Evolutionary conservation across 2,888 invertebrate genomes (phyloP).

Genomic region (Alcis repandata): DNA sequence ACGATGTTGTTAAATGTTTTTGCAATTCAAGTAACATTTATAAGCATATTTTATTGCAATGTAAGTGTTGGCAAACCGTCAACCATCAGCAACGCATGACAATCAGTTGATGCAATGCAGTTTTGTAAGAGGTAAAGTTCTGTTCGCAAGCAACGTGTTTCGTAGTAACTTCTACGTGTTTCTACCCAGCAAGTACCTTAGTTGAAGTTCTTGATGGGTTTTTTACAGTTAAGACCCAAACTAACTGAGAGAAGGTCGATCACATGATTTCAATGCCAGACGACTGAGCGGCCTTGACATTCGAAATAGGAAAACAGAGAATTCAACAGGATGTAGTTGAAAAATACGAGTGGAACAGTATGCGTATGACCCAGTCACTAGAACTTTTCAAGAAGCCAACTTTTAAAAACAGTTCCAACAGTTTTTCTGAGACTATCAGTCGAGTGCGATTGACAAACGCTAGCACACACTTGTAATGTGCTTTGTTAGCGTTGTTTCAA

Average conservation of each 20-base stretch:
- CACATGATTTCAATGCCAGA: slow-evolving; percentile 10
- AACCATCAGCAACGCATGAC: slow-evolving; percentile 46
- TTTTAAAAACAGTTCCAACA: not conserved
- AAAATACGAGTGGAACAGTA: not conserved
- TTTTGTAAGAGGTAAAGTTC: slow-evolving; percentile 44
- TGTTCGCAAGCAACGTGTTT: slow-evolving; percentile 3
- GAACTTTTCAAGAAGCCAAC: slow-evolving; percentile 3
- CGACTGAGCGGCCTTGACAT: slow-evolving; percentile 15
- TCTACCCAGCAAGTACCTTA: not conserved
- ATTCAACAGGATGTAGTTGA: slow-evolving; percentile 18
- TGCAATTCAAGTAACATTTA: slow-evolving; percentile 10
- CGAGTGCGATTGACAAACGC: slow-evolving; percentile 12
- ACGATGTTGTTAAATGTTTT: not conserved
- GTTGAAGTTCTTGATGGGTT: not conserved
- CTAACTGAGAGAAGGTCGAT: slow-evolving; percentile 7
- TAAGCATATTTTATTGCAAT: slow-evolving; percentile 46
- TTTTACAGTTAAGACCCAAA: slow-evolving; percentile 5
- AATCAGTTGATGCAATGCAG: slow-evolving; percentile 43
- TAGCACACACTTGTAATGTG: slow-evolving; percentile 5
- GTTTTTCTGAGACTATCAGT: slow-evolving; percentile 8
- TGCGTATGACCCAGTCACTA: not conserved
- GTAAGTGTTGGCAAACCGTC: slow-evolving; percentile 41
- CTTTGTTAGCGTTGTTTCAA: slow-evolving; percentile 35
- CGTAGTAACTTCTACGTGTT: not conserved
- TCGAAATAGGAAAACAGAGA: slow-evolving; percentile 14